Evolutionary conservation across 2,113 vertebrate species (phyloP), one percentile per base, ranked within the genome.

Genomic region (Mus pahari): DNA sequence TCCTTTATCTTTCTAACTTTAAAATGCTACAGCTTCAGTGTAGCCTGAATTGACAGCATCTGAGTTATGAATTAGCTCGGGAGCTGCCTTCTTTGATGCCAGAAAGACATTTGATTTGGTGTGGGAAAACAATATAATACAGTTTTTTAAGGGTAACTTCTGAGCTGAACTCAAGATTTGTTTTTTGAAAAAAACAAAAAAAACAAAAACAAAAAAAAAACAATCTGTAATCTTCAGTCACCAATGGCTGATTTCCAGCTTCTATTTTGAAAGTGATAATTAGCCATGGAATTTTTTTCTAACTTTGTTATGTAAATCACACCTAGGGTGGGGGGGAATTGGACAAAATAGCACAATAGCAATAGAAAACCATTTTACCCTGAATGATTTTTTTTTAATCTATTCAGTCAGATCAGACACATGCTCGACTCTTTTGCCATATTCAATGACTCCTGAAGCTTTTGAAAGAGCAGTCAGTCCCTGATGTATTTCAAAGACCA

Each of bases 301-400:
- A 98, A 97, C 92, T 97, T 97, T 97, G 97, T 98, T 97, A 97
- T 97, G 96, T 95, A 98, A 98, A 98, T 98, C 96, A 97, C 97
- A 98, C 97, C 97, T 97, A 96, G 88, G 77, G 81, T 68, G 89
- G 28, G 4, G 4, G 42, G 68, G 86, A 66, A 60, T 92, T 97
- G 97, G 96, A 96, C 91, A 90, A 97, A 97, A 97, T 97, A 96
- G 97, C 94, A 97, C 92, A 98, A 97, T 96, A 97, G 90, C 95
- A 75, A 91, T 81, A 97, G 96, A 97, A 97, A 97, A 84, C 39
- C 78, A 92, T 96, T 96, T 96, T 95, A 89, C 55, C 64, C 82
- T 89, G 78, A 95, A 97, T 96, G 94, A 91, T 96, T 84, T 97
- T 95, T 81, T 94, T 68, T 92, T 81, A 48, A 94, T 92, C 71